Base-by-base conservation (phyloP, 2,113 vertebrate species). In the Sitta europaea region DNA sequence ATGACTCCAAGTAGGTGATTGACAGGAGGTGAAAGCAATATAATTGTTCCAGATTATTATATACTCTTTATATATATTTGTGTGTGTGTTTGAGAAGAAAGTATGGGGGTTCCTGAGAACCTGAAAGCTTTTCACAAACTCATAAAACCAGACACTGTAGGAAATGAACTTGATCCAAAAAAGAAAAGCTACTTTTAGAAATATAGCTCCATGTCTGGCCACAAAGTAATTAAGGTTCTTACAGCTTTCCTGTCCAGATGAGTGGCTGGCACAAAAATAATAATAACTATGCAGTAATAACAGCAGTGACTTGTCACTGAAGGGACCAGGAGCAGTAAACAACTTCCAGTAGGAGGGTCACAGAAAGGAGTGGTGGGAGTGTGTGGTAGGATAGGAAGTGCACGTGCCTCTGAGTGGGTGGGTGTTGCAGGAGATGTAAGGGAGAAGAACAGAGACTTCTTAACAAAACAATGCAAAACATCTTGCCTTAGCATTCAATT, bases 151-250 rank as follows among this genome's bases (percentile, higher is more conserved):
- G 95, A 93, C 94, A 92, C 47, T 86, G 77, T 75, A 94, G 93
- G 94, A 97, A 96, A 96, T 92, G 70, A 97, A 95, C 65, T 76
- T 72, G 58, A 93, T 97, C 94, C 91, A 95, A 93, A 97, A 97
- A 95, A 93, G 94, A 93, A 95, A 96, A 97, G 72, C 92, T 96
- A 93, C 95, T 96, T 96, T 94, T 96, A 94, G 95, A 96, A 97
- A 90, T 95, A 58, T 0, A 96, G 86, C 74, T 86, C 73, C 84
- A 36, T 70, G 94, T 96, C 97, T 96, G 90, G 94, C 91, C 94
- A 95, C 94, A 97, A 79, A 77, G 88, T 97, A 97, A 97, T 97
- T 97, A 97, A 96, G 93, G 95, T 94, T 90, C 94, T 92, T 96
- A 91, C 95, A 96, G 94, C 92, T 84, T 95, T 96, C 94, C 88